phyloP scores from a whole-genome alignment of 2,113 vertebrate genomes.

The Sula dactylatra region DNA sequence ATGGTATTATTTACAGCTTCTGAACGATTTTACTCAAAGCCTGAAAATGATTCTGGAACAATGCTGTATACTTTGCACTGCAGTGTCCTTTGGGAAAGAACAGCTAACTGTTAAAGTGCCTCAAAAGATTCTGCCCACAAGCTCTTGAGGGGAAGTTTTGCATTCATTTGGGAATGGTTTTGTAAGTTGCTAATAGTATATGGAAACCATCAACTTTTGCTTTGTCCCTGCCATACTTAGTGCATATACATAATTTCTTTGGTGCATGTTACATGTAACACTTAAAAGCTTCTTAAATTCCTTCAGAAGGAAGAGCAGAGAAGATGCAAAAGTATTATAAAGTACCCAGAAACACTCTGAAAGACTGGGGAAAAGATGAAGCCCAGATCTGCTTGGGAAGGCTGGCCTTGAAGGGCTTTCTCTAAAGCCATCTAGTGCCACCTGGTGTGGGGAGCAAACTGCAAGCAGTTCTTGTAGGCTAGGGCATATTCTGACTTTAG shows the following conservation, averaged over 20 bases:
- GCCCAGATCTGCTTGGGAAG: not conserved
- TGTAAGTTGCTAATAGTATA: not conserved
- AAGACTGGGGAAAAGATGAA: not conserved
- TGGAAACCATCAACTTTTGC: not conserved
- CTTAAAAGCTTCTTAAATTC: slow-evolving; percentile 13
- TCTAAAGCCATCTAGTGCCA: slow-evolving; percentile 35
- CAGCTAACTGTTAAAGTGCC: not conserved
- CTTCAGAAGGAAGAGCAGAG: slow-evolving; percentile 26
- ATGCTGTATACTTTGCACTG: not conserved
- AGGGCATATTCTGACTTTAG: not conserved
- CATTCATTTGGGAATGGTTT: not conserved
- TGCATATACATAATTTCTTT: not conserved
- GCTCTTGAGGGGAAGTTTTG: not conserved
- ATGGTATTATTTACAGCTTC: not conserved
- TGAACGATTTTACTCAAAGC: not conserved
- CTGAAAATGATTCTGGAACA: not conserved
- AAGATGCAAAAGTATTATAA: not conserved
- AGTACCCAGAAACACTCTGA: slow-evolving; percentile 14
- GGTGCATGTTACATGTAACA: not conserved
- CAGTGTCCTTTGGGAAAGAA: not conserved
- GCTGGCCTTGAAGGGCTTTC: not conserved
- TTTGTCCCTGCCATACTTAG: not conserved
- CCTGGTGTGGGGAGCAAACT: slow-evolving; percentile 38
- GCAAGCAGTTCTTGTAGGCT: not conserved
- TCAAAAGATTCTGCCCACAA: not conserved